Percentiles rank a stretch among this genome's conserved stretches.
phyloP scores from a whole-genome alignment of 2,797 vertebrate genomes.

The Triplophysa yarkandensis region DNA sequence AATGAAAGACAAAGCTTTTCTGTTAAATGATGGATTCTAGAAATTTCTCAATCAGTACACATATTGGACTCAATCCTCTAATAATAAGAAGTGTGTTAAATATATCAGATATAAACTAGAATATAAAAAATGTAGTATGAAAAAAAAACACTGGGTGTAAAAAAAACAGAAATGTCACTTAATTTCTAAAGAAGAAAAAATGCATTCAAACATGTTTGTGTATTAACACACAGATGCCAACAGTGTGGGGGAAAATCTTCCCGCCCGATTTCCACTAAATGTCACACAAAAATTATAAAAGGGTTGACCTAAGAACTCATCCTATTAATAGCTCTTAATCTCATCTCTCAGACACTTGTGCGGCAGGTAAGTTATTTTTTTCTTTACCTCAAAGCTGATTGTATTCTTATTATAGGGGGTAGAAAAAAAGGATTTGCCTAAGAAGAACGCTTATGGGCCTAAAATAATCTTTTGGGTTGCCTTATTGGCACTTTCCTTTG shows the following conservation, averaged over 20 bases:
- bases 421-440: not conserved
- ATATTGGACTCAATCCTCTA: not conserved
- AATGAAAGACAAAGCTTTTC: not conserved
- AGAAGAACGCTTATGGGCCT: too few relatives aligned
- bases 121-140: not conserved
- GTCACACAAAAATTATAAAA: conserved; percentile 53
- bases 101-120: not conserved
- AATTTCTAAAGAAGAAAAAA: conserved; percentile 18
- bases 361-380: conserved; percentile 46
- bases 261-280: conserved; percentile 44
- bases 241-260: conserved; percentile 22
- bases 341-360: conserved; percentile 11
- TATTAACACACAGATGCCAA: conserved; percentile 10
- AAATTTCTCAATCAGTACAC: conserved; percentile 14
- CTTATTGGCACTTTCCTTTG: not conserved
- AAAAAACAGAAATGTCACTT: conserved; percentile 14
- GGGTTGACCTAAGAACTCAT: conserved; percentile 41
- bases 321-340: conserved; percentile 37
- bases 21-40: not conserved
- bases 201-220: not conserved
- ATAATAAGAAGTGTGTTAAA: not conserved
- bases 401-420: not conserved
- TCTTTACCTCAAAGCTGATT: not conserved
- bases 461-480: not conserved
- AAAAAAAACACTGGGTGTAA: not conserved